Percentiles rank a stretch among this genome's conserved stretches.
phyloP scores from a whole-genome alignment of 1,140 invertebrate species.

The Xylocopa sonorina region DNA sequence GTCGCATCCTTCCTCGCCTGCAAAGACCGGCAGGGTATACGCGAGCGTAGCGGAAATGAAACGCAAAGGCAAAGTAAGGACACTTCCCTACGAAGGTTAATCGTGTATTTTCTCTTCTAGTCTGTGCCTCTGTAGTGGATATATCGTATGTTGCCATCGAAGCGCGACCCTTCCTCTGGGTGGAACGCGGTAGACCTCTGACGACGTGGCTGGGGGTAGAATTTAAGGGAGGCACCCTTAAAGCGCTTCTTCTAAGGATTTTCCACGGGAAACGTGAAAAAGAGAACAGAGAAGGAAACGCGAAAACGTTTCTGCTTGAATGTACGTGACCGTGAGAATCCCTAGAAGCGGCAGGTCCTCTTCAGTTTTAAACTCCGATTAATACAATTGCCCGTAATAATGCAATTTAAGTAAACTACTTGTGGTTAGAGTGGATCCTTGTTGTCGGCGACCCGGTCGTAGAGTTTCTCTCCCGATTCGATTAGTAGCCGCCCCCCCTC shows the following conservation, averaged over 20 bases:
- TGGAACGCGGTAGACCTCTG: neutral
- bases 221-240: neutral
- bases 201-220: neutral
- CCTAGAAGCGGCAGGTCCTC: neutral
- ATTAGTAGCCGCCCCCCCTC: neutral
- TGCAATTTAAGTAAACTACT: neutral
- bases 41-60: constrained; percentile 98
- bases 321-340: neutral
- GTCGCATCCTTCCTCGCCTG: constrained; percentile 86
- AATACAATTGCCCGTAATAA: neutral
- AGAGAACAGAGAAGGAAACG: too few species aligned
- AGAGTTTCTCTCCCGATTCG: neutral
- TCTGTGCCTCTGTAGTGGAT: constrained; percentile 12
- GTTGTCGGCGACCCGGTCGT: neutral
- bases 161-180: too few species aligned
- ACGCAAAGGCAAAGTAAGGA: constrained; percentile 87
- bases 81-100: constrained; percentile 18
- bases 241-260: neutral
- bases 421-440: neutral
- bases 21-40: constrained; percentile 89
- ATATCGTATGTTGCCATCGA: neutral
- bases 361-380: neutral
- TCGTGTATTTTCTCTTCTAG: constrained; percentile 32
- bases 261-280: too few species aligned
- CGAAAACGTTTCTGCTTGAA: too few species aligned